Percentiles rank a stretch among this genome's conserved stretches.
These are phyloP conservation scores for Chauna torquata DNA, from an alignment of 2,113 vertebrate species.

Conservation along the genomic window DNA sequence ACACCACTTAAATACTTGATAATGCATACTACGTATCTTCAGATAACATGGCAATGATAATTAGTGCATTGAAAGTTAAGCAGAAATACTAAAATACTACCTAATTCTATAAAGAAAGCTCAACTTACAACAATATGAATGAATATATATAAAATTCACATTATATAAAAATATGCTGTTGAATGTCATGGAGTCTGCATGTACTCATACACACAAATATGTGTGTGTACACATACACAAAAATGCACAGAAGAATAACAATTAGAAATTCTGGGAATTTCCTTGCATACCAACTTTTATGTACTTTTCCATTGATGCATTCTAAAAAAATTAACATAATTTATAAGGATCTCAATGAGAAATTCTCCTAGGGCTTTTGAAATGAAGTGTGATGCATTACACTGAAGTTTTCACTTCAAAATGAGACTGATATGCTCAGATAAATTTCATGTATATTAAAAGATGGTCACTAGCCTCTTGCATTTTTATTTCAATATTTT, in stretches of 20 bases:
- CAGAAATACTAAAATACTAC: background rate
- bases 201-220: background rate
- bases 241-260: background rate
- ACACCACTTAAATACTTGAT: background rate
- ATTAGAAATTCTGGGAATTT: background rate
- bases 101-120: background rate
- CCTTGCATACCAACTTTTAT: background rate
- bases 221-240: background rate
- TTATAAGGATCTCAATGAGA: background rate
- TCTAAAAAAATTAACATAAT: background rate
- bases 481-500: constrained; percentile 8
- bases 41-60: background rate
- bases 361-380: constrained; percentile 14
- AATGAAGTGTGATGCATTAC: background rate
- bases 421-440: background rate
- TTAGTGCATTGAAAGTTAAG: background rate
- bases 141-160: background rate
- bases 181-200: accelerated
- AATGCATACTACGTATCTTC: background rate
- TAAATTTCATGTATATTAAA: background rate
- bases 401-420: background rate
- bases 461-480: background rate
- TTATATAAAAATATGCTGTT: background rate
- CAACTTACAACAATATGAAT: background rate
- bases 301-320: background rate